These are phyloP conservation scores for Terebella lapidaria DNA, from an alignment of 2,888 invertebrate genomes.

Conservation along the genomic window DNA sequence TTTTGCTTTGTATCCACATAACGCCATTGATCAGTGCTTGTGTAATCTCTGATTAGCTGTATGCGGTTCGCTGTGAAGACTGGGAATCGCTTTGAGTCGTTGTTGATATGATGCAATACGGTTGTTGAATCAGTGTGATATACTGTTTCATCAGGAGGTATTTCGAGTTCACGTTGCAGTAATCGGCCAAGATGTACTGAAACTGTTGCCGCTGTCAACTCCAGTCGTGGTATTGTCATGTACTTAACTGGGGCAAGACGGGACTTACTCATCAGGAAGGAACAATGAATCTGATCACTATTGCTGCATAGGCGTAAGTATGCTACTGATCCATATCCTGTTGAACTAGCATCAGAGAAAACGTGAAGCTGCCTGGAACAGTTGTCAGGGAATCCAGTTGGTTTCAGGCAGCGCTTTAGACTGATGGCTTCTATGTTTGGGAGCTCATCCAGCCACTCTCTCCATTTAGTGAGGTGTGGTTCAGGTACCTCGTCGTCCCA, in stretches of 20 bases:
- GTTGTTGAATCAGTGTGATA: constrained; percentile 25
- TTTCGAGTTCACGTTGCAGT: not conserved
- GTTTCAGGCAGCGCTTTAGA: constrained; percentile 14
- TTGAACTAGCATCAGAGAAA: constrained; percentile 26
- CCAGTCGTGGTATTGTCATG: constrained; percentile 23
- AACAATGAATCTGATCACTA: constrained; percentile 15
- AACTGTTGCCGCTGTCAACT: constrained; percentile 23
- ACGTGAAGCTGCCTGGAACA: constrained; percentile 19
- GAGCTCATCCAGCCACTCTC: not conserved
- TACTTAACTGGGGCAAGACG: constrained; percentile 24
- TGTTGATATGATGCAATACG: constrained; percentile 27
- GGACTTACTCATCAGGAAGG: constrained; percentile 24
- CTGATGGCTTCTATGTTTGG: not conserved
- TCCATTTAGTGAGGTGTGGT: no score
- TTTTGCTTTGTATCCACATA: no score
- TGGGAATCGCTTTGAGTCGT: constrained; percentile 26
- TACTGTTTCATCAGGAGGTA: not conserved
- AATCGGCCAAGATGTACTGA: constrained; percentile 3
- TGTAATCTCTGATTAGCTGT: constrained; percentile 21
- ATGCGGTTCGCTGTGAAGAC: constrained; percentile 29
- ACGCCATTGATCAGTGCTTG: constrained; percentile 21
- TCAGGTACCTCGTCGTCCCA: no score
- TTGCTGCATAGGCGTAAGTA: constrained; percentile 19
- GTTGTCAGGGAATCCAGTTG: constrained; percentile 19
- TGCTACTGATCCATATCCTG: constrained; percentile 21